Base-by-base conservation (phyloP, 2,797 vertebrate species). In the Thripadectes ignobilis region DNA sequence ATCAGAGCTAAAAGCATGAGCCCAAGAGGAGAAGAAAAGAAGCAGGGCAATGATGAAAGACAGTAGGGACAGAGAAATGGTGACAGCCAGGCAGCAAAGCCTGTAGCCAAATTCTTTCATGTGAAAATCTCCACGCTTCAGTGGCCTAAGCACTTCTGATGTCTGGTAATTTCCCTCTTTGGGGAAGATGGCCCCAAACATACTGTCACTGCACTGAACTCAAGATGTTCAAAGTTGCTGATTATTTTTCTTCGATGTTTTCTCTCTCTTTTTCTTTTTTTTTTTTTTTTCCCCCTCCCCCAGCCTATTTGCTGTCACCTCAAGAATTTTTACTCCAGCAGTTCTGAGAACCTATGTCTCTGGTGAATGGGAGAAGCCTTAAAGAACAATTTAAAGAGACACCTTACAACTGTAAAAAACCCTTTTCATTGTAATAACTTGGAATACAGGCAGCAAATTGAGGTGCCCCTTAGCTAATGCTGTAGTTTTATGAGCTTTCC, bases 401-500 rank as follows among this genome's bases (percentile, higher is more conserved):
- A 76, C 10, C 34, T 90, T 87, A 85, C 38, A 74, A 67, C 7
- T 67, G 36, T 61, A 88, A 85, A 58, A 84, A 86, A 8, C 15
- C 5, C 30, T 85, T 82, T 59, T 67, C 58, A 34, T 51, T 79
- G 29, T 71, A 96, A 93, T 92, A 58, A 19, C 38, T 65, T 81
- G 80, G 77, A 92, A 91, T 79, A 84, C 17, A 76, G 41, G 67
- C 14, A 10, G 79, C 32, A 93, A 94, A 94, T 76, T 79, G 80
- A 93, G 85, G 43, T 67, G 85, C 67, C 83, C 93, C 75, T 95
- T 76, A 94, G 88, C 67, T 92, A 93, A 86, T 38, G 32, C 63
- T 83, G 39, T 61, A 84, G 63, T 78, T 88, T 82, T 24, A 68
- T 26, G 38, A 78, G 76, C 46, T 83, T 95, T 88, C 51, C 58